These are phyloP conservation scores for Brachionus rubens DNA, from an alignment of 1,140 invertebrate genomes.

Conservation along the genomic window DNA sequence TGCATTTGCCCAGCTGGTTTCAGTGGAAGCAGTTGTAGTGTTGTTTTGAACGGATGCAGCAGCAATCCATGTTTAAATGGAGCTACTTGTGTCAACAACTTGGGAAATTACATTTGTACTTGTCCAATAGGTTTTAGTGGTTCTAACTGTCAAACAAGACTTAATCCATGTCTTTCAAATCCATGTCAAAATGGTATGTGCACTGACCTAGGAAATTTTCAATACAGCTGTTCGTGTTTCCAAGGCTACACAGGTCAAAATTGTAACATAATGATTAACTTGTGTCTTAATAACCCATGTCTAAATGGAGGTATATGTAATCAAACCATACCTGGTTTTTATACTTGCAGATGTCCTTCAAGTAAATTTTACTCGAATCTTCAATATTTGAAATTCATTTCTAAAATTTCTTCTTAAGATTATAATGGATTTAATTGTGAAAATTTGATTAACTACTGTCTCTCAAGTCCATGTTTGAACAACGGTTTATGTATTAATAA, in stretches of 20 bases:
- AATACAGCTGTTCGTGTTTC: constrained; percentile 31
- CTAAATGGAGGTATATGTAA: constrained; percentile 46
- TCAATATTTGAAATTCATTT: not conserved
- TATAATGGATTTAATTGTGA: constrained; percentile 44
- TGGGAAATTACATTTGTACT: constrained; percentile 70
- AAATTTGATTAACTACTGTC: constrained; percentile 26
- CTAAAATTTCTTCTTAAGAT: constrained; percentile 67
- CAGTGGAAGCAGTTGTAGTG: constrained; percentile 50
- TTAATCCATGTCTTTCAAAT: constrained; percentile 51
- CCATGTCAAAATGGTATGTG: constrained; percentile 48
- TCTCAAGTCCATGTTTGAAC: constrained; percentile 49
- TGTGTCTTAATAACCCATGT: constrained; percentile 40
- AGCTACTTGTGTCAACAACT: constrained; percentile 47
- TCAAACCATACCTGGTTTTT: constrained; percentile 51
- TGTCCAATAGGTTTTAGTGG: constrained; percentile 50
- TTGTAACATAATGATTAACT: constrained; percentile 3
- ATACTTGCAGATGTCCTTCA: constrained; percentile 46
- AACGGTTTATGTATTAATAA: constrained; percentile 33
- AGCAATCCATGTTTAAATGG: constrained; percentile 50
- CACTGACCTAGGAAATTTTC: not conserved
- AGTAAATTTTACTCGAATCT: not conserved
- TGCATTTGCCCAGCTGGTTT: constrained; percentile 50
- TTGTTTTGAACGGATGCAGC: constrained; percentile 47
- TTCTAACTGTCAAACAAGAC: constrained; percentile 51
- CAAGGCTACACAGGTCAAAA: constrained; percentile 22